Evolutionary conservation across 2,797 vertebrate genomes (phyloP).

Genomic region (Gila robusta): DNA sequence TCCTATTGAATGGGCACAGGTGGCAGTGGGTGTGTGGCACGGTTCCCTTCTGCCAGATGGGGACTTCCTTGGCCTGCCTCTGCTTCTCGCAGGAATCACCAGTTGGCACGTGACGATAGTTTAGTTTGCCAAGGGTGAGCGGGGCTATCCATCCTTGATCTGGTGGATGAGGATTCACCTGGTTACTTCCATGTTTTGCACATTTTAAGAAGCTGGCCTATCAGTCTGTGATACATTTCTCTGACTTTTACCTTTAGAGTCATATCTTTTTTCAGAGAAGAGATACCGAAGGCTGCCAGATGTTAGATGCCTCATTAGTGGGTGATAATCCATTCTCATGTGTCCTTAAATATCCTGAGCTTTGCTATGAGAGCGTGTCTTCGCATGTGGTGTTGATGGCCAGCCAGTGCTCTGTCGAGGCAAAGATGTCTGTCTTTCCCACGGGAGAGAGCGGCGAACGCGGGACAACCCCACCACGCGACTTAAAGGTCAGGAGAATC

Average conservation of each 20-base stretch:
- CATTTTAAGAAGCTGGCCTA: conserved; percentile 13
- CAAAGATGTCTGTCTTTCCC: conserved; percentile 44
- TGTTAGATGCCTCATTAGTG: conserved; percentile 62
- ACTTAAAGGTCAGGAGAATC: conserved; percentile 57
- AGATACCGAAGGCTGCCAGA: conserved; percentile 25
- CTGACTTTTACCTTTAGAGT: neutral
- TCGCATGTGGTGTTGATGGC: conserved; percentile 19
- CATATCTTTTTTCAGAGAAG: neutral
- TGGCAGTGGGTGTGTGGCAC: conserved; percentile 70
- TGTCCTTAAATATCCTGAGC: conserved; percentile 31
- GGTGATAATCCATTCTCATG: conserved; percentile 10
- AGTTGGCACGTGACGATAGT: conserved; percentile 73
- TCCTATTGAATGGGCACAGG: conserved; percentile 75
- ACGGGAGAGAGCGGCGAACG: conserved; percentile 18
- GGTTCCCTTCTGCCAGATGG: conserved; percentile 67
- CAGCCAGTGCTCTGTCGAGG: conserved; percentile 31
- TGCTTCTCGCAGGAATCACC: conserved; percentile 68
- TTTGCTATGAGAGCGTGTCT: conserved; percentile 12
- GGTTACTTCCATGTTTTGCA: neutral
- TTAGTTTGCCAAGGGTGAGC: conserved; percentile 72
- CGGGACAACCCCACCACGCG: conserved; percentile 47
- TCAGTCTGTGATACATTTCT: neutral
- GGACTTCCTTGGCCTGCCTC: conserved; percentile 71
- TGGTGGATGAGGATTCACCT: conserved; percentile 12
- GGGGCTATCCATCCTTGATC: conserved; percentile 64